These are phyloP conservation scores for Rhinoraja longicauda DNA, from an alignment of 2,797 vertebrate species.

Conservation along the genomic window DNA sequence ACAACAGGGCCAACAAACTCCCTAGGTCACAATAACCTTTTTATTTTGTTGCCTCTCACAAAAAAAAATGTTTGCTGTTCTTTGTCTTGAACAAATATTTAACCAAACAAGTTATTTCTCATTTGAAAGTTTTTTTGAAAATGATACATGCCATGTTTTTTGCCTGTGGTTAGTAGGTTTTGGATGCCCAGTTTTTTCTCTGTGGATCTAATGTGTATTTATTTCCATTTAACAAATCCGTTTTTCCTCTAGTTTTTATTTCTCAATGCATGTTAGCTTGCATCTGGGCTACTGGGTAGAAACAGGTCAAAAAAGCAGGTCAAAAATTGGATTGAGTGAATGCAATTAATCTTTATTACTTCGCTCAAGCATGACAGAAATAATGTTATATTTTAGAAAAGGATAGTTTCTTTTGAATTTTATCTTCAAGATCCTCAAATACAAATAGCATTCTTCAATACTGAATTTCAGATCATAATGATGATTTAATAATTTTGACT, in stretches of 20 bases:
- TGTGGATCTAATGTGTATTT: background rate
- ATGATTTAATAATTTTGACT: background rate
- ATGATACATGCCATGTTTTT: background rate
- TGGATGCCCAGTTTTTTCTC: background rate
- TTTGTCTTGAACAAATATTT: conserved; percentile 30
- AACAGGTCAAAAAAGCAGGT: background rate
- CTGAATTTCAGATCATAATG: background rate
- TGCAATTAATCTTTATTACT: conserved; percentile 17
- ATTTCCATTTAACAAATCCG: background rate
- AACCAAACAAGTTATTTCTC: conserved; percentile 13
- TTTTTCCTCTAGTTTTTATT: background rate
- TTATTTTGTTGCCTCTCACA: conserved; percentile 13
- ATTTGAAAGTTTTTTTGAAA: background rate
- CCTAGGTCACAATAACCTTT: conserved; percentile 25
- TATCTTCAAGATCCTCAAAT: background rate
- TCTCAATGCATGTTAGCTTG: background rate
- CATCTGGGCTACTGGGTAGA: background rate
- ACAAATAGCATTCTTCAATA: background rate
- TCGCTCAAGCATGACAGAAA: background rate
- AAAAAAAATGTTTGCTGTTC: conserved; percentile 34
- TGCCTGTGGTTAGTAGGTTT: background rate
- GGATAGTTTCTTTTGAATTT: background rate
- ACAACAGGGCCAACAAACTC: conserved; percentile 8
- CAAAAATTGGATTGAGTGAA: background rate
- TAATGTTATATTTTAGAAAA: background rate